Base-by-base conservation (phyloP, 2,113 vertebrate species). In the Collichthys lucidus region DNA sequence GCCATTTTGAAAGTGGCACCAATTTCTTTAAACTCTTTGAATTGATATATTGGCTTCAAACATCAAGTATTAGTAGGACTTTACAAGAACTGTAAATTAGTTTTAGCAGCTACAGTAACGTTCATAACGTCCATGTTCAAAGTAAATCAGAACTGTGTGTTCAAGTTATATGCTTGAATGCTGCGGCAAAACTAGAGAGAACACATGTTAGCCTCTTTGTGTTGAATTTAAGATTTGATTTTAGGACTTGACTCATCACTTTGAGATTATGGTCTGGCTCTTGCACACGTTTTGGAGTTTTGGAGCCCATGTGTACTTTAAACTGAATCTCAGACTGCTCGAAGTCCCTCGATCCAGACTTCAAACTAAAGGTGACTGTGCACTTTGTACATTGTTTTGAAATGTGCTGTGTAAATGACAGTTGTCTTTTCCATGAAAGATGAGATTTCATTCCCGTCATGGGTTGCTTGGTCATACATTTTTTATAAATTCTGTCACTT, bases 401-500 rank as follows among this genome's bases (percentile, higher is more conserved):
- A 31, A 73, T 31, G 3, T 52, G 26, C 8, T 26, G 1, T 10
- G 49, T 31, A 70, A 15, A 40, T 44, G 59, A 24, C 47, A 56
- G 0, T 6, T 1, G 17, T 22, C 22, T 66, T 64, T 19, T 35
- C 22, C 22, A n/a, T 52, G 9, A 65, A 29, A 77, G 12, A 29
- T 44, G 42, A 20, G 16, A 16, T 62, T 67, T 52, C 19, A 20
- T 35, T 72, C 50, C 46, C 66, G 52, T 46, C 7, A 7, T 35
- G 40, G 15, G 49, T 40, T 4, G 11, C 17, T 59, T 35, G 53
- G 15, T 68, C 31, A 7, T 35, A 7, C 31, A 60, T 61, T 61
- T 81, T 81, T 56, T 17, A 67, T 31, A 31, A 22, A 53, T 62
- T 31, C 24, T 56, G 26, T 74, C 71, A 74, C 11, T 74, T 59